These are phyloP conservation scores for Semaprochilodus insignis DNA, from an alignment of 2,797 vertebrate species.

Conservation along the genomic window DNA sequence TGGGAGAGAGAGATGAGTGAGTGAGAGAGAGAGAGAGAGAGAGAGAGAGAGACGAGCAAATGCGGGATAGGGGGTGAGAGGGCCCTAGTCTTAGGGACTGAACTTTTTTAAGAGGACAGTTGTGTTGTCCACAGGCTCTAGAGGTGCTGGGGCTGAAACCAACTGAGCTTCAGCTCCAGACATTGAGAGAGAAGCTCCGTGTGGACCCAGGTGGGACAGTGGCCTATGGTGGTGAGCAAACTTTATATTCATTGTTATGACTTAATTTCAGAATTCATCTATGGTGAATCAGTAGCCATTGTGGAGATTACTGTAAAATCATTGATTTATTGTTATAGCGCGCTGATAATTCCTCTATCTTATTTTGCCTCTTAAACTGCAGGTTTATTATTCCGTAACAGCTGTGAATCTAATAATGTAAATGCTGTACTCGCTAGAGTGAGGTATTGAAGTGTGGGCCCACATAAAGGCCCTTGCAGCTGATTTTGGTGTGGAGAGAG, in stretches of 20 bases:
- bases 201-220: slow-evolving; percentile 83
- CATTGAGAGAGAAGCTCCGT: slow-evolving; percentile 81
- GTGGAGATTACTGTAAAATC: neutral
- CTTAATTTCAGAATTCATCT: neutral
- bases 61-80: neutral
- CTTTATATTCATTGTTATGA: neutral
- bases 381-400: neutral
- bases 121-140: slow-evolving; percentile 74
- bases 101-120: slow-evolving; percentile 15
- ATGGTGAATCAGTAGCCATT: neutral
- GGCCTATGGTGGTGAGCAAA: slow-evolving; percentile 84
- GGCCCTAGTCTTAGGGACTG: neutral
- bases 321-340: neutral
- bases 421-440: neutral
- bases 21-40: neutral
- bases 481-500: neutral
- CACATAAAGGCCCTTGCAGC: too few species aligned
- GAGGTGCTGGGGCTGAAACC: slow-evolving; percentile 84
- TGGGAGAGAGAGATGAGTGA: too few species aligned
- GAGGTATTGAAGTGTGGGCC: neutral
- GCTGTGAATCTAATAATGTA: neutral
- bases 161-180: slow-evolving; percentile 82
- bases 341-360: neutral
- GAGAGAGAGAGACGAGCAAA: neutral
- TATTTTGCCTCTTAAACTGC: neutral